phyloP scores from a whole-genome alignment of 2,797 vertebrate species.

The Amblyraja radiata region DNA sequence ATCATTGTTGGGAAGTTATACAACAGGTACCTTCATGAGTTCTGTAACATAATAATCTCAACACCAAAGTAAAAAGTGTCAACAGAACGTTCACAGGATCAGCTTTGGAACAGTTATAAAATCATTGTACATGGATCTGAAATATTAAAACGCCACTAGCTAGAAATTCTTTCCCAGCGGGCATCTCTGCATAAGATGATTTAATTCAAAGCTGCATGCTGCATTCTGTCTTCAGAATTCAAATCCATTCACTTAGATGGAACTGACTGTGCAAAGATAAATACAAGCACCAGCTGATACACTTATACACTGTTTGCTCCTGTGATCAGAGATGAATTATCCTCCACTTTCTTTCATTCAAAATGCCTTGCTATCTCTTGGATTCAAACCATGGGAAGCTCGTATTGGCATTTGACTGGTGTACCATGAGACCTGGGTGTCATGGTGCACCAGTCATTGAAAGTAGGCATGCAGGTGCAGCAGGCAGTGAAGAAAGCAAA shows the following conservation, averaged over 20 bases:
- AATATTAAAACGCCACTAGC: neutral
- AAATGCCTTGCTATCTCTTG: neutral
- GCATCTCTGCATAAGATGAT: too few relatives aligned
- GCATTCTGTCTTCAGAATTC: too few relatives aligned
- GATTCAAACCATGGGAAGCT: neutral
- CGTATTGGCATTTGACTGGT: neutral
- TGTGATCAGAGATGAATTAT: neutral
- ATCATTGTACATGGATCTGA: neutral
- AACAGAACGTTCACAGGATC: neutral
- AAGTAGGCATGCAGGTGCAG: too few relatives aligned
- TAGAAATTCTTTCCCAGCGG: neutral
- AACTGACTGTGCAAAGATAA: too few relatives aligned
- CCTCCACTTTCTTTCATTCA: neutral
- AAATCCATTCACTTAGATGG: too few relatives aligned
- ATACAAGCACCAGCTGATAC: too few relatives aligned
- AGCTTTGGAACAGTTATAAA: neutral
- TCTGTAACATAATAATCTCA: neutral
- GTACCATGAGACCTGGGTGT: too few relatives aligned
- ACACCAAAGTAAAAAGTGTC: neutral
- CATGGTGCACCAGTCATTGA: too few relatives aligned
- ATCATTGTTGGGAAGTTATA: neutral
- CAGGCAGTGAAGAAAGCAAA: too few relatives aligned
- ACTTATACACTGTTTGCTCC: too few relatives aligned
- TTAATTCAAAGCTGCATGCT: too few relatives aligned
- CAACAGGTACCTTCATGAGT: neutral